Base-by-base conservation (phyloP, 2,113 vertebrate species). In the Hippocampus zosterae region DNA sequence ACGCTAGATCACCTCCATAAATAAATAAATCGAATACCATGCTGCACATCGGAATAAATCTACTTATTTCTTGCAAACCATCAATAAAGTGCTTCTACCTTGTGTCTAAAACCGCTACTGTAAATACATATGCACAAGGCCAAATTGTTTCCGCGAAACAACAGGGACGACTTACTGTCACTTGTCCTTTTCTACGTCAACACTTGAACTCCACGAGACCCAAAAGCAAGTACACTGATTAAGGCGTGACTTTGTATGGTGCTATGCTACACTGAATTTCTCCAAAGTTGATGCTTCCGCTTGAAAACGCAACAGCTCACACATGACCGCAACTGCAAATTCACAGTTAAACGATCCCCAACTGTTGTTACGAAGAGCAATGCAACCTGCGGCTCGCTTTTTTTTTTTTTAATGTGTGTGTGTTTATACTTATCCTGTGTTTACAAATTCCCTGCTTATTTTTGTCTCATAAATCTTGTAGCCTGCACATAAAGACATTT, bases 381-480 rank as follows among this genome's bases (percentile, higher is more conserved):
- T 77, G 78, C 74, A 70, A 62, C 76, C 60, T 0, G 67, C 75
- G 73, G 69, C 63, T 72, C 74, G 4, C 65, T 71, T 67, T 83
- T 77, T 87, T 72, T 10, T 44, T 44, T 44, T 44, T 44, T 86
- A n/a, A n/a, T n/a, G 83, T 83, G 85, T 84, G 74, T 84, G 78
- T 88, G 78, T 79, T 70, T 86, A 78, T 82, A 84, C 33, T 77
- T 88, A 82, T 90, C 9, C 52, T 55, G 52, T 60, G 80, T 90
- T 90, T 92, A 92, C 82, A 92, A 92, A 92, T 85, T 92, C 92
- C 92, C 92, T 93, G 92, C 91, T 37, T 37, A 90, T 88, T 87
- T 89, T 87, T 89, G 33, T 37, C 33, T 91, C 84, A 75, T 83
- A 86, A 85, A 88, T 86, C 81, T 89, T 88, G 84, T 89, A 82